These are phyloP conservation scores for Eupeodes corollae DNA, from an alignment of 1,140 invertebrate species.

Conservation along the genomic window DNA sequence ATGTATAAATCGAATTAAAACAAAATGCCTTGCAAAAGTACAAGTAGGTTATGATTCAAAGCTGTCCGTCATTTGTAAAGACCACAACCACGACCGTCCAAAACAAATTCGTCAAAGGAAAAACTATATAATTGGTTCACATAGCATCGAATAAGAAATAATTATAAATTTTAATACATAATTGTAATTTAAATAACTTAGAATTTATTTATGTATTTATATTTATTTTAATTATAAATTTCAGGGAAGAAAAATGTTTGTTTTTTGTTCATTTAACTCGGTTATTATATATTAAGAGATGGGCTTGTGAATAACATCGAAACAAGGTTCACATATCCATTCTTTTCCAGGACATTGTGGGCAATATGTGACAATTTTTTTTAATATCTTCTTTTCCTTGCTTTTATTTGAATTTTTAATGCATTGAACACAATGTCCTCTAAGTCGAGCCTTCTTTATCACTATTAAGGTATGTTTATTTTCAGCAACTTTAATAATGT, in stretches of 20 bases:
- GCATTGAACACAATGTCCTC: constrained; percentile 26
- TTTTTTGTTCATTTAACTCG: too few species aligned
- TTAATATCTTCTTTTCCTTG: constrained; percentile 2
- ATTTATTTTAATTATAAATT: too few species aligned
- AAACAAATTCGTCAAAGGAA: too few species aligned
- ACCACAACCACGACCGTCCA: constrained; percentile 19
- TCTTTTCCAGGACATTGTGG: constrained; percentile 21
- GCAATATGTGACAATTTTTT: constrained; percentile 19
- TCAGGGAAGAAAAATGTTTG: too few species aligned
- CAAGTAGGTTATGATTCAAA: constrained; percentile 1
- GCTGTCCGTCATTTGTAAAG: constrained; percentile 20
- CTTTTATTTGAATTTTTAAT: constrained; percentile 10
- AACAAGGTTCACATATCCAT: constrained; percentile 30
- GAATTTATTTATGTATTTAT: too few species aligned
- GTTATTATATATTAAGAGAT: too few species aligned
- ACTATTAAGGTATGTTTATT: constrained; percentile 21
- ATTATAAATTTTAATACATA: too few species aligned
- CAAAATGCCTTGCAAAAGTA: not conserved
- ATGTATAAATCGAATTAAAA: not conserved
- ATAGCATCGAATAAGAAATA: too few species aligned
- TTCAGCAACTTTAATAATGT: constrained; percentile 11
- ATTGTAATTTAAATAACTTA: too few species aligned
- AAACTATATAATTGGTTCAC: too few species aligned
- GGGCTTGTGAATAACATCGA: constrained; percentile 14
- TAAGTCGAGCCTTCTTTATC: constrained; percentile 17